Percentiles rank a stretch among this genome's conserved stretches.
phyloP scores from a whole-genome alignment of 2,113 vertebrate genomes.

The Amphilophus citrinellus region DNA sequence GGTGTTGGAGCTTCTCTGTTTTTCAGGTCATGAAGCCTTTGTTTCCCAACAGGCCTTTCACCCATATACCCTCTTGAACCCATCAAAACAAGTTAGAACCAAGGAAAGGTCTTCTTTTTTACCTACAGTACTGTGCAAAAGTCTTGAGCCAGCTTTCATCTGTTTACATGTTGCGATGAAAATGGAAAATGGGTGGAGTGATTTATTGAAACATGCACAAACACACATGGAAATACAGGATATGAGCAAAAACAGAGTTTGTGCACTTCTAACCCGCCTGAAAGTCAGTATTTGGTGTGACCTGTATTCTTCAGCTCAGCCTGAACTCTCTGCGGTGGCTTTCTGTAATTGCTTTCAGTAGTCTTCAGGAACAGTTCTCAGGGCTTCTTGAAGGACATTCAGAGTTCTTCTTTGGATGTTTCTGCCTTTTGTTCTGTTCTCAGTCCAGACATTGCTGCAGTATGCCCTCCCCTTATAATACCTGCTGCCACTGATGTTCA shows the following conservation, averaged over 20 bases:
- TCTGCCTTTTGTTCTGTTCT: too few relatives aligned
- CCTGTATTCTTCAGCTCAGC: too few relatives aligned
- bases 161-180: not conserved
- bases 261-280: not conserved
- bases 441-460: too few relatives aligned
- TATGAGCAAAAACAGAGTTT: not conserved
- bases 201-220: not conserved
- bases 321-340: too few relatives aligned
- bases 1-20: too few relatives aligned
- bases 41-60: too few relatives aligned
- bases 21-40: not conserved
- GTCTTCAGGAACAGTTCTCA: too few relatives aligned
- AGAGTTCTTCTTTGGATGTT: too few relatives aligned
- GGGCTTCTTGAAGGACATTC: too few relatives aligned
- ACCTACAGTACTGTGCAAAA: not conserved
- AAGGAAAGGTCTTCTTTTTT: not conserved
- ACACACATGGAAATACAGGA: not conserved
- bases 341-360: too few relatives aligned
- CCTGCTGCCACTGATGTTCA: too few relatives aligned
- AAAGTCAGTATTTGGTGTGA: fast-evolving
- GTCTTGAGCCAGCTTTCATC: not conserved
- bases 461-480: too few relatives aligned
- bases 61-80: not conserved
- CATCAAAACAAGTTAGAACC: not conserved
- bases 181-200: not conserved